Evolutionary conservation across 2,113 vertebrate genomes (phyloP).

Genomic region (Sylvietta virens): DNA sequence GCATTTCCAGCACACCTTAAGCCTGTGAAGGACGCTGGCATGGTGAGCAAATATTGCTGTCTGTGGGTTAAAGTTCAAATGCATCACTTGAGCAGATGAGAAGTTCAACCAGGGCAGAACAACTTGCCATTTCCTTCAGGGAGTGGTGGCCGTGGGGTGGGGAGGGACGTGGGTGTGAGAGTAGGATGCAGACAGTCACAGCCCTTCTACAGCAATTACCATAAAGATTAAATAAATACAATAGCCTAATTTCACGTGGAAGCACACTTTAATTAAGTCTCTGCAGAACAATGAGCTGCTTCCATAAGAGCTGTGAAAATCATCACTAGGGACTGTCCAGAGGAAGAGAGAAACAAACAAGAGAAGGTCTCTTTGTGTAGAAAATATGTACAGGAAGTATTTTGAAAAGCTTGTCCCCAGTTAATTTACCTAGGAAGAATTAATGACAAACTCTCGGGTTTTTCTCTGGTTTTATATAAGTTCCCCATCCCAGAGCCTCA

Average conservation of each 20-base stretch:
- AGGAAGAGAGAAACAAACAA: slow-evolving; percentile 56
- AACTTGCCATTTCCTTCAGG: neutral
- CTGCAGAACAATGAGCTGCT: slow-evolving; percentile 47
- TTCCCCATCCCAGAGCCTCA: neutral
- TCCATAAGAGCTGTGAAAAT: slow-evolving; percentile 38
- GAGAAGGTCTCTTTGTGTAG: slow-evolving; percentile 44
- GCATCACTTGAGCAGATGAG: slow-evolving; percentile 21
- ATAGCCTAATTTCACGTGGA: slow-evolving; percentile 41
- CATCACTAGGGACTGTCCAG: slow-evolving; percentile 32
- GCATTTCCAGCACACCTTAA: neutral
- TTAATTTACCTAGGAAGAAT: slow-evolving; percentile 41
- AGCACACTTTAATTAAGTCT: slow-evolving; percentile 54
- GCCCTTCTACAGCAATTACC: slow-evolving; percentile 1
- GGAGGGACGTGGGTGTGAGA: slow-evolving; percentile 5
- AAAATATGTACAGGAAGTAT: slow-evolving; percentile 55
- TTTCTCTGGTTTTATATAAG: neutral
- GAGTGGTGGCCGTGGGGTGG: neutral
- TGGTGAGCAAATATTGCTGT: slow-evolving; percentile 43
- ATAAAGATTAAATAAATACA: slow-evolving; percentile 47
- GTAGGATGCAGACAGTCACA: slow-evolving; percentile 26
- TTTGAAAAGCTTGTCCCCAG: neutral
- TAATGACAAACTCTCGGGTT: neutral
- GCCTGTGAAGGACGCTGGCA: neutral
- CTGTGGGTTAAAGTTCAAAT: slow-evolving; percentile 57
- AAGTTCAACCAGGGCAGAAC: neutral